These are phyloP conservation scores for Cordilura impudica DNA, from an alignment of 2,888 invertebrate genomes.

Conservation along the genomic window DNA sequence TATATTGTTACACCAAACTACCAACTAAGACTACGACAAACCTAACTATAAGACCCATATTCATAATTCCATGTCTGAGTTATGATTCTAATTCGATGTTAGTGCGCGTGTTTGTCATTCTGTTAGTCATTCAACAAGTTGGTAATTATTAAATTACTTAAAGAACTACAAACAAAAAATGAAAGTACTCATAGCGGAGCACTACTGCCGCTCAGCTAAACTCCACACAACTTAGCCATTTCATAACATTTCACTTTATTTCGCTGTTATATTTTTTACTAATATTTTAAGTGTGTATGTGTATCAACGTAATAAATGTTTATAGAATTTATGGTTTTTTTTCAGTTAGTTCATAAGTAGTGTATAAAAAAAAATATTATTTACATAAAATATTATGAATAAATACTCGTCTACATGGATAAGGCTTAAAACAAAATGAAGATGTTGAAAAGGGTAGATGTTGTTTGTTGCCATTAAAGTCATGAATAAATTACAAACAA, in stretches of 20 bases:
- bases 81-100: not conserved
- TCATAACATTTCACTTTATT: too few species aligned
- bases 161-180: not conserved
- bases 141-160: not conserved
- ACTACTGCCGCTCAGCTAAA: too few species aligned
- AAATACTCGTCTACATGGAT: not conserved
- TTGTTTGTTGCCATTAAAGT: not conserved
- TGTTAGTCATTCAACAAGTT: not conserved
- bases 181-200: too few species aligned
- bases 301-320: not conserved
- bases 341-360: not conserved
- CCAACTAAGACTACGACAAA: not conserved
- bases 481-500: not conserved
- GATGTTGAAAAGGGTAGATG: not conserved
- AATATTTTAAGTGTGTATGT: too few species aligned
- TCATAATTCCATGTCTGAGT: conserved; percentile 21
- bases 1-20: not conserved
- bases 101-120: not conserved
- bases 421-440: too few species aligned
- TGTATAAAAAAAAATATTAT: not conserved
- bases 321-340: not conserved
- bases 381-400: not conserved
- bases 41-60: not conserved
- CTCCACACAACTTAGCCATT: too few species aligned
- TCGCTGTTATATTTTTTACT: too few species aligned